Percentiles rank a stretch among this genome's conserved stretches.
phyloP scores from a whole-genome alignment of 2,888 invertebrate genomes.

The Pseudococcus longispinus region DNA sequence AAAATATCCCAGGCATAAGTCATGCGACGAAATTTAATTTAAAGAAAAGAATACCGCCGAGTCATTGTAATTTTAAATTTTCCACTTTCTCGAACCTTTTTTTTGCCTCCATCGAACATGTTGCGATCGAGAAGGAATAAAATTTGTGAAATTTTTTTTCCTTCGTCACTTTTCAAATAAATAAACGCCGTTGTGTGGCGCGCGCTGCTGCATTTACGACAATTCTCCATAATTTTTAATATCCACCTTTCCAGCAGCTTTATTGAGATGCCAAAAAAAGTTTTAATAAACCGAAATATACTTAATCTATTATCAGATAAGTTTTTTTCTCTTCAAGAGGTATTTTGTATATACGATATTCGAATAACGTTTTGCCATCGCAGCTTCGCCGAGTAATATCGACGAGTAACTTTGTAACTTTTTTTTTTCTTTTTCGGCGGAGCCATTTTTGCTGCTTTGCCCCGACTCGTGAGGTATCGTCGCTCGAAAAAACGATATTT shows the following conservation, averaged over 20 bases:
- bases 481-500: conserved; percentile 36
- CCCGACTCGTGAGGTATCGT: too few relatives aligned
- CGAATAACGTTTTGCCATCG: neutral
- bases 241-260: neutral
- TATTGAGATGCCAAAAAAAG: conserved; percentile 11
- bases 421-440: neutral
- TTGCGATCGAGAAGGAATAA: neutral
- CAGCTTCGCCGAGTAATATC: neutral
- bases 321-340: neutral
- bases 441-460: neutral
- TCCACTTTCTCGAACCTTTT: neutral
- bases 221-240: conserved; percentile 33
- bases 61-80: conserved; percentile 30
- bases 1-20: neutral
- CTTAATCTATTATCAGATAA: conserved; percentile 40
- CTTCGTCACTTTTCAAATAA: neutral
- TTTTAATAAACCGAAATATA: conserved; percentile 35
- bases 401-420: conserved; percentile 30
- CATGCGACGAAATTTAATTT: neutral
- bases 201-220: neutral
- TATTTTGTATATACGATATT: neutral
- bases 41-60: neutral
- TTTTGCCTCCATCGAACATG: neutral
- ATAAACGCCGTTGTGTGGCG: neutral
- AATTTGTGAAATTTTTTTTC: neutral